Evolutionary conservation across 2,797 vertebrate genomes (phyloP).

Genomic region (Lateolabrax maculatus): DNA sequence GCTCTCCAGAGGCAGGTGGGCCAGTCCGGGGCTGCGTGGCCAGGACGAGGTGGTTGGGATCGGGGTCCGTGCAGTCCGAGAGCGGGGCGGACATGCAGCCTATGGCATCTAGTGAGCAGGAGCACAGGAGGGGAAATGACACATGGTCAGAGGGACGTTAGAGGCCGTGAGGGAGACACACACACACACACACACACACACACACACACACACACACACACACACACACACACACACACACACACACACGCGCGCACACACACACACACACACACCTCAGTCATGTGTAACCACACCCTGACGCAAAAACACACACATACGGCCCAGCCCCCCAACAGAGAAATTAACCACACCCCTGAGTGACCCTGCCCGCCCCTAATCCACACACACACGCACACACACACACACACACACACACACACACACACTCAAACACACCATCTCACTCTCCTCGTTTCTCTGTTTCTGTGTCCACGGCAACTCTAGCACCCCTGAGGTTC

Average conservation of each 20-base stretch:
- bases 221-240: slow-evolving; percentile 33
- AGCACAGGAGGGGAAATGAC: slow-evolving; percentile 76
- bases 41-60: slow-evolving; percentile 79
- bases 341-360: slow-evolving; percentile 66
- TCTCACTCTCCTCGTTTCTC: slow-evolving; percentile 28
- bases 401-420: slow-evolving; percentile 21
- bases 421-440: slow-evolving; percentile 20
- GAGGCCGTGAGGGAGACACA: slow-evolving; percentile 47
- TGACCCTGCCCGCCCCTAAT: slow-evolving; percentile 49
- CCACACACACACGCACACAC: slow-evolving; percentile 20
- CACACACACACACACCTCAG: slow-evolving; percentile 47
- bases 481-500: slow-evolving; percentile 74
- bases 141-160: slow-evolving; percentile 65
- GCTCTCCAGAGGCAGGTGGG: slow-evolving; percentile 85
- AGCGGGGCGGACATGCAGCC: slow-evolving; percentile 82
- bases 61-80: slow-evolving; percentile 86
- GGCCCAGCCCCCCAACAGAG: slow-evolving; percentile 41
- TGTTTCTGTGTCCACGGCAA: slow-evolving; percentile 61
- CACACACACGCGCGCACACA: slow-evolving; percentile 17
- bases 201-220: neutral
- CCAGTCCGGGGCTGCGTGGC: slow-evolving; percentile 84
- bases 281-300: slow-evolving; percentile 77
- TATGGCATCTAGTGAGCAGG: slow-evolving; percentile 79
- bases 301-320: slow-evolving; percentile 48
- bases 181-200: slow-evolving; percentile 33